Base-by-base conservation (phyloP, 2,797 vertebrate species). In the Hipposideros larvatus region DNA sequence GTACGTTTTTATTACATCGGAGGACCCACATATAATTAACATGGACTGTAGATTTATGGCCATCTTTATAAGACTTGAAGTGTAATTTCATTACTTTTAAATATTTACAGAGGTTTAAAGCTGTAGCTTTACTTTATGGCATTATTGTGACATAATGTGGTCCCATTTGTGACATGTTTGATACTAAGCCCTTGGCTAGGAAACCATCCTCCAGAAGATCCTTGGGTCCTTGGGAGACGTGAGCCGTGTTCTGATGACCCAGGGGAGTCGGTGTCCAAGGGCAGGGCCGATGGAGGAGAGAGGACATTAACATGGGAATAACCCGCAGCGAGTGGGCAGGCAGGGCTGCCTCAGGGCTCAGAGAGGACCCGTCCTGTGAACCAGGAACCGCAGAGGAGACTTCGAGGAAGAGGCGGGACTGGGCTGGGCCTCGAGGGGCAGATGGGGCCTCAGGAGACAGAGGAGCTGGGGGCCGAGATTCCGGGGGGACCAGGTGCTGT, bases 51-150 rank as follows among this genome's bases (percentile, higher is more conserved):
- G 74, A 97, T 90, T 94, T 90, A 95, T 57, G 55, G n/a, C 63
- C 68, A 21, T 78, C 66, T 77, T 87, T 94, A 79, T 65, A 93
- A 88, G 78, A 46, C 4, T 16, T 43, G 24, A 85, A 97, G 59
- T 41, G 26, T 86, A 91, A 70, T 97, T 90, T 88, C 78, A 93
- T 91, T 85, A 75, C 86, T 96, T 80, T 70, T 83, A 95, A 96
- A 94, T 96, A 96, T 96, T 85, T 92, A 83, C 95, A 66, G 91
- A 83, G 34, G 79, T 68, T 74, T 68, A 77, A 85, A 80, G 75
- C 43, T 43, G 31, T 46, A 19, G 59, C 83, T 75, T 66, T 48
- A 28, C 83, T 73, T 86, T 53, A 19, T 8, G 66, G 34, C 5
- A 0, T 51, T 4, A 2, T 22, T 0, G 28, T 79, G 70, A 87